phyloP scores from a whole-genome alignment of 2,113 vertebrate species.

The Campylomormyrus numenius region DNA sequence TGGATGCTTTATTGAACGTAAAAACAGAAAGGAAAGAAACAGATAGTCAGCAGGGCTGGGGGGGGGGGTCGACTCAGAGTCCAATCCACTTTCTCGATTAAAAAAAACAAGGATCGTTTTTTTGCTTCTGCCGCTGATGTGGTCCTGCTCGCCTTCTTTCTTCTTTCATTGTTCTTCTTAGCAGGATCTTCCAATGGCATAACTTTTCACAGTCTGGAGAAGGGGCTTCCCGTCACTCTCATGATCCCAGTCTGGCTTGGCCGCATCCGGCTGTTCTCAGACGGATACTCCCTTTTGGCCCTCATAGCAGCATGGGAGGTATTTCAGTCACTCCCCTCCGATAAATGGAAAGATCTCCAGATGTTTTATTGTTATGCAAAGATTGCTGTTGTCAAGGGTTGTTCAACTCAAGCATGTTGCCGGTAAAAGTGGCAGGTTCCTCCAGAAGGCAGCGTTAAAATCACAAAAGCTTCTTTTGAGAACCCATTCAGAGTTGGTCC shows the following conservation, averaged over 20 bases:
- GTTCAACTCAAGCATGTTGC: background rate
- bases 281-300: background rate
- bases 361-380: conserved; percentile 11
- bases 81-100: conserved; percentile 72
- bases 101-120: conserved; percentile 53
- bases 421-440: too few species aligned
- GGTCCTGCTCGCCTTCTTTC: background rate
- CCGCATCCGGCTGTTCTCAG: background rate
- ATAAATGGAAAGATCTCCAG: background rate
- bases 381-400: background rate
- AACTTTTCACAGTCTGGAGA: background rate
- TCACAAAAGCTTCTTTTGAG: background rate
- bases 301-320: background rate
- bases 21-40: conserved; percentile 32
- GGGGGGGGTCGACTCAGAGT: conserved; percentile 58
- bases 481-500: background rate
- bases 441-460: background rate
- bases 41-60: conserved; percentile 7
- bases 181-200: conserved; percentile 40
- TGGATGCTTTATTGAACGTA: conserved; percentile 64
- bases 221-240: background rate
- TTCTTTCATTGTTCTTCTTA: background rate
- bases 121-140: background rate
- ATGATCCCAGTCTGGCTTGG: background rate
- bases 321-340: background rate